phyloP scores from a whole-genome alignment of 2,888 invertebrate species.

The Helleia helle region DNA sequence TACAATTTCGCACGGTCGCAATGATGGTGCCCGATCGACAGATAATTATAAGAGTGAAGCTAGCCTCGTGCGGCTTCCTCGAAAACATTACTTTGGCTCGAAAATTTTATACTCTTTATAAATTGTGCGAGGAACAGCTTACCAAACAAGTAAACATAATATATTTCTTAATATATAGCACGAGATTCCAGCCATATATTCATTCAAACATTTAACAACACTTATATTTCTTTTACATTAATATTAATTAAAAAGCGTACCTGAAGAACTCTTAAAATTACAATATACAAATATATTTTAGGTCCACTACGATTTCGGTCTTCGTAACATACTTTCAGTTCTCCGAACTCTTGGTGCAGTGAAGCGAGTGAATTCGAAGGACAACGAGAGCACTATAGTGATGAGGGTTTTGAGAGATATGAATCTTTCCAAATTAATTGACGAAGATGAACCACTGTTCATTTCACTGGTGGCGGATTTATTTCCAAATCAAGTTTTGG shows the following conservation, averaged over 20 bases:
- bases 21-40: slow-evolving; percentile 99
- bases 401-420: slow-evolving; percentile 98
- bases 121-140: slow-evolving; percentile 96
- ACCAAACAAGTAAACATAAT: slow-evolving; percentile 94
- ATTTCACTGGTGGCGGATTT: slow-evolving; percentile 95
- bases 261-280: too few species aligned
- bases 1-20: slow-evolving; percentile 97
- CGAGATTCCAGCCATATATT: too few species aligned
- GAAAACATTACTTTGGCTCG: slow-evolving; percentile 96
- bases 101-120: slow-evolving; percentile 97
- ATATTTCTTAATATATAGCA: background rate
- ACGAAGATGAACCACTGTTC: slow-evolving; percentile 98
- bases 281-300: too few species aligned
- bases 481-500: slow-evolving; percentile 94
- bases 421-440: slow-evolving; percentile 97
- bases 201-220: too few species aligned
- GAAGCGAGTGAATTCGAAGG: slow-evolving; percentile 92
- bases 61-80: slow-evolving; percentile 96
- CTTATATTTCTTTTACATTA: too few species aligned
- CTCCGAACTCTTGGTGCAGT: slow-evolving; percentile 93
- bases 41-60: slow-evolving; percentile 96
- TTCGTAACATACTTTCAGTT: slow-evolving; percentile 96
- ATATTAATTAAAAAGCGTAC: too few species aligned
- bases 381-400: slow-evolving; percentile 95
- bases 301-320: slow-evolving; percentile 98